Percentiles rank a stretch among this genome's conserved stretches.
Evolutionary conservation across 2,888 invertebrate genomes (phyloP).

Genomic region (Caenorhabditis doughertyi): DNA sequence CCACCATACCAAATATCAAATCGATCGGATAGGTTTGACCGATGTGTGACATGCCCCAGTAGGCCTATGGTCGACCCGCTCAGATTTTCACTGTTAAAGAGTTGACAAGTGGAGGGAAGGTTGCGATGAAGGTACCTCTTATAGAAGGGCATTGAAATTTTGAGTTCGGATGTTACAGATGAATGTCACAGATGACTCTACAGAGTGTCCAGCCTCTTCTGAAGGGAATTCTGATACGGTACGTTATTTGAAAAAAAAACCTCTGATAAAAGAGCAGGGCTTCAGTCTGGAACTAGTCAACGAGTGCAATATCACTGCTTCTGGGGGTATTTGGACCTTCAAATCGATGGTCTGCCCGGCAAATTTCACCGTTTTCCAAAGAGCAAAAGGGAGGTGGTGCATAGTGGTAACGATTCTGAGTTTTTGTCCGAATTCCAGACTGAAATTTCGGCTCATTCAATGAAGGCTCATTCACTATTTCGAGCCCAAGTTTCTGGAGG

Average conservation of each 20-base stretch:
- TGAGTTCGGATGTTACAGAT: background rate
- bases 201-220: background rate
- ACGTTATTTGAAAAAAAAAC: background rate
- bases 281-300: background rate
- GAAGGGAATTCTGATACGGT: background rate
- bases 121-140: background rate
- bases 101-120: background rate
- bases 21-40: no score
- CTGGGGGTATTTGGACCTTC: background rate
- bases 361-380: constrained; percentile 4
- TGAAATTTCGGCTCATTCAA: no score
- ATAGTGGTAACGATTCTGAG: background rate
- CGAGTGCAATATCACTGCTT: background rate
- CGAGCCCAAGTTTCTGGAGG: no score
- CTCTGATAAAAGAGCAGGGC: background rate
- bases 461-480: no score
- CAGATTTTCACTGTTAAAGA: no score
- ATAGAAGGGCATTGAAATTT: no score
- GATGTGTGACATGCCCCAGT: no score
- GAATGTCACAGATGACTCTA: background rate
- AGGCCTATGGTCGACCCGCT: no score
- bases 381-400: background rate
- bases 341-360: background rate
- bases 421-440: no score
- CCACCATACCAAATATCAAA: no score